Conservation (phyloP, 2,113 vertebrate species). For the Oryzias curvinotus region DNA sequence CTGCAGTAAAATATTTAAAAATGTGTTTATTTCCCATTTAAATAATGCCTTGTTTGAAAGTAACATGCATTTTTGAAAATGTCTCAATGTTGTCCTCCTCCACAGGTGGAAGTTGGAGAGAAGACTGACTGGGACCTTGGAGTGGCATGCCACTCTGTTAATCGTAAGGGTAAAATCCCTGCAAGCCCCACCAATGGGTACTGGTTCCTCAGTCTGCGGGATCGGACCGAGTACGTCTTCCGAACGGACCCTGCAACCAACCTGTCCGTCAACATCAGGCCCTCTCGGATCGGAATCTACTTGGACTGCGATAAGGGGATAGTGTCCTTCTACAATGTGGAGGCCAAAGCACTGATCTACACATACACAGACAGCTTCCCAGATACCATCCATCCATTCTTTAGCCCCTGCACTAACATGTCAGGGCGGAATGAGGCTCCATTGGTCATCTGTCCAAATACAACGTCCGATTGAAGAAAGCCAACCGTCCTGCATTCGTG, state of each 20-base stretch:
- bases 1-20: too few relatives aligned
- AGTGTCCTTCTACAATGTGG: slow-evolving; percentile 73
- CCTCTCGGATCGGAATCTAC: slow-evolving; percentile 56
- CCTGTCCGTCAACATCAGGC: slow-evolving; percentile 40
- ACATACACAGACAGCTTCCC: slow-evolving; percentile 68
- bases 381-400: slow-evolving; percentile 76
- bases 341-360: slow-evolving; percentile 59
- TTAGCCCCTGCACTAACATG: slow-evolving; percentile 79
- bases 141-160: slow-evolving; percentile 61
- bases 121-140: slow-evolving; percentile 81
- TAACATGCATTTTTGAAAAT: too few relatives aligned
- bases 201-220: slow-evolving; percentile 78
- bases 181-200: slow-evolving; percentile 74
- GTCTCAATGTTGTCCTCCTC: neutral
- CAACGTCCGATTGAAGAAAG: slow-evolving; percentile 31
- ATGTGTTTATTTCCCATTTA: too few relatives aligned
- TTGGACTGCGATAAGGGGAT: slow-evolving; percentile 69
- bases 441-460: slow-evolving; percentile 62
- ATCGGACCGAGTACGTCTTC: slow-evolving; percentile 60
- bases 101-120: slow-evolving; percentile 70
- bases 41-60: too few relatives aligned
- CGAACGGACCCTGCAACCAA: slow-evolving; percentile 56
- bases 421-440: slow-evolving; percentile 63
- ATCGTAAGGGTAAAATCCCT: slow-evolving; percentile 73
- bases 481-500: neutral